Base-by-base conservation (phyloP, 2,888 invertebrate species). In the Caenorhabditis macrosperma region DNA sequence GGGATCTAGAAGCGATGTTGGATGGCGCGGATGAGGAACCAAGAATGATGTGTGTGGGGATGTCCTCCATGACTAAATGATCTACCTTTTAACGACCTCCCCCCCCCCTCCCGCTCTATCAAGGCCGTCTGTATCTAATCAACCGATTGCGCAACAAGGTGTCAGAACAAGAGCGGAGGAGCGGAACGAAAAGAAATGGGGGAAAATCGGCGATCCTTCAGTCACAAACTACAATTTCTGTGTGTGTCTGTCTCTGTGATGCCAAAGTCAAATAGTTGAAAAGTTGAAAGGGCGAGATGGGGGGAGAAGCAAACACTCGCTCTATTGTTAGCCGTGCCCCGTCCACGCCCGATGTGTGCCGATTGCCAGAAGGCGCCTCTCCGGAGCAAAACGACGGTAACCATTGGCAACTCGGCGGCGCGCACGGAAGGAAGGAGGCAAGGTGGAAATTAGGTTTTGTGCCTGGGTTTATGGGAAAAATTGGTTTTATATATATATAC, bases 261-360 rank as follows among this genome's bases (percentile, higher is more conserved):
- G 68, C 20, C 68, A 68, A 68, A 50, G 59, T 68, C 68, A 59
- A 68, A 68, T 48, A 68, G 46, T 57, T 24, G 57, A 67, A 59
- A 68, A 50, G 15, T 38, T 5, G 38, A 52, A 48, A 68, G 28
- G 50, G 59, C n/a, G n/a, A n/a, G n/a, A n/a, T n/a, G n/a, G n/a
- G n/a, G n/a, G n/a, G n/a, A n/a, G n/a, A n/a, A n/a, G n/a, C 68
- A 68, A 59, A 59, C 50, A 68, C 20, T 22, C 33, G 17, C 17
- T 15, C 55, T 67, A 22, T 41, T 66, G 52, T 44, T 64, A 48
- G 12, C 12, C 24, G 38, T 9, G 38, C 15, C 6, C 38, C 6
- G 6, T 10, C 15, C 15, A 12, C 38, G 38, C 3, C 3, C 9
- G 3, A 38, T 38, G 12, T 20, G n/a, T 33, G 2, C 7, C 15